Evolutionary conservation across 2,113 vertebrate species (phyloP).

Genomic region (Lamprotornis superbus): DNA sequence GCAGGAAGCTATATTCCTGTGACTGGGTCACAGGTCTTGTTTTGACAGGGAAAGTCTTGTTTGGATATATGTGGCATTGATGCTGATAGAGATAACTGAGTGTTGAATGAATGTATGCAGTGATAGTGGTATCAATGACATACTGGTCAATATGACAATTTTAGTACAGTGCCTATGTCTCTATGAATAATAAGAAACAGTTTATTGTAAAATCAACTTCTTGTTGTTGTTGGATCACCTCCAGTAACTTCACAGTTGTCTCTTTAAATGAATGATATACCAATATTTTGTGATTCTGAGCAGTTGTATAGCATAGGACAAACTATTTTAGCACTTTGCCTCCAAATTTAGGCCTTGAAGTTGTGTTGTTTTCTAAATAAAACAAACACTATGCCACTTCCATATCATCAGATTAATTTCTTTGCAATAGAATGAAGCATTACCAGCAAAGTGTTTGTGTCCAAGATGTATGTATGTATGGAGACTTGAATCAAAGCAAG

Average conservation of each 20-base stretch:
- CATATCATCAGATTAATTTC: neutral
- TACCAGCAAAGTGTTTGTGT: neutral
- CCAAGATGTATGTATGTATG: neutral
- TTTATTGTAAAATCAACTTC: neutral
- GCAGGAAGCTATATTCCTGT: neutral
- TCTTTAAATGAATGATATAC: neutral
- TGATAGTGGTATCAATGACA: neutral
- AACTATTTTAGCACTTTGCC: neutral
- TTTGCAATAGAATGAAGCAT: neutral
- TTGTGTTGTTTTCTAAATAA: neutral
- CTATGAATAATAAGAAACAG: neutral
- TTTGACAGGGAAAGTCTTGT: slow-evolving; percentile 24
- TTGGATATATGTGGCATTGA: neutral
- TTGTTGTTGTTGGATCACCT: neutral
- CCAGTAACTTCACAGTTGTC: neutral
- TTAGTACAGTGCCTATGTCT: neutral
- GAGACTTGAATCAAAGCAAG: neutral
- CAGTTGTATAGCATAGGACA: neutral
- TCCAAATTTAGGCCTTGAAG: neutral
- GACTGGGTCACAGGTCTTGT: slow-evolving; percentile 23
- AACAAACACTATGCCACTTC: neutral
- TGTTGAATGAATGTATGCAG: neutral
- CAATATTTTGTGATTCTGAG: neutral
- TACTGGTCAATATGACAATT: neutral
- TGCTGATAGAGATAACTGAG: neutral